A percentile compares a stretch with the other conserved stretches of the same genome.
These are phyloP conservation scores for Sussaba pulchella DNA, from an alignment of 2,888 invertebrate genomes.

Conservation along the genomic window DNA sequence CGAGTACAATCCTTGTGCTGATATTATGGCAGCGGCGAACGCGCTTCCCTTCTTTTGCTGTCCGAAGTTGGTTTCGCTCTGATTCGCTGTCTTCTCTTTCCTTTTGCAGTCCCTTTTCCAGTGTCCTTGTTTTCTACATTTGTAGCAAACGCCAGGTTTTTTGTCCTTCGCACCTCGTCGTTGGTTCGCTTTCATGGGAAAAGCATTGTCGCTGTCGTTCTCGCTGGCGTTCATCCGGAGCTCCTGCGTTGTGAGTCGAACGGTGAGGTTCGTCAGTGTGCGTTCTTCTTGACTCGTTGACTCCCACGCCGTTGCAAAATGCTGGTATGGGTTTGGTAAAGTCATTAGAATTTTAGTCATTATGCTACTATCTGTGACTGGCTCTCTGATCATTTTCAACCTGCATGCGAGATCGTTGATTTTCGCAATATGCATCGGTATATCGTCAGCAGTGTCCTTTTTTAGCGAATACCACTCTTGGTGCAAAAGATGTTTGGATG, in stretches of 20 bases:
- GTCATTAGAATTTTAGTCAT: conserved; percentile 71
- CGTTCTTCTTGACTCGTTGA: conserved; percentile 38
- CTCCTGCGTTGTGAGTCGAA: conserved; percentile 47
- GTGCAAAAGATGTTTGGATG: conserved; percentile 68
- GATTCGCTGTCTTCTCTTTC: conserved; percentile 9
- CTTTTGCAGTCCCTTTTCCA: conserved; percentile 22
- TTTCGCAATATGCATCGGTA: conserved; percentile 69
- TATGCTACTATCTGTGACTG: conserved; percentile 58
- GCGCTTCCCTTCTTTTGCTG: conserved; percentile 7
- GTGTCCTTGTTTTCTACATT: conserved; percentile 62
- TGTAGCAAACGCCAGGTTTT: conserved; percentile 39
- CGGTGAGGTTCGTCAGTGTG: conserved; percentile 47
- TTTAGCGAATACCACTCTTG: conserved; percentile 64
- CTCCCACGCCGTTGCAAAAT: conserved; percentile 69
- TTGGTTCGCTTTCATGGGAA: neutral
- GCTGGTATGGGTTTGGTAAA: conserved; percentile 51
- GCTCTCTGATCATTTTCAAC: conserved; percentile 60
- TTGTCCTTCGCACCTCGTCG: conserved; percentile 20
- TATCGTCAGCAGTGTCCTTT: conserved; percentile 64
- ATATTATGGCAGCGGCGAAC: neutral
- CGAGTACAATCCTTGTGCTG: neutral
- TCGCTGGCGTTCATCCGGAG: neutral
- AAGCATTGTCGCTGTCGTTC: neutral
- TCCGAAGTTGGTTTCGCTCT: conserved; percentile 3
- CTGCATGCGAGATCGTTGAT: conserved; percentile 67